These are phyloP conservation scores for Protobothrops flavoviridis DNA, from an alignment of 2,113 vertebrate genomes.

Conservation along the genomic window DNA sequence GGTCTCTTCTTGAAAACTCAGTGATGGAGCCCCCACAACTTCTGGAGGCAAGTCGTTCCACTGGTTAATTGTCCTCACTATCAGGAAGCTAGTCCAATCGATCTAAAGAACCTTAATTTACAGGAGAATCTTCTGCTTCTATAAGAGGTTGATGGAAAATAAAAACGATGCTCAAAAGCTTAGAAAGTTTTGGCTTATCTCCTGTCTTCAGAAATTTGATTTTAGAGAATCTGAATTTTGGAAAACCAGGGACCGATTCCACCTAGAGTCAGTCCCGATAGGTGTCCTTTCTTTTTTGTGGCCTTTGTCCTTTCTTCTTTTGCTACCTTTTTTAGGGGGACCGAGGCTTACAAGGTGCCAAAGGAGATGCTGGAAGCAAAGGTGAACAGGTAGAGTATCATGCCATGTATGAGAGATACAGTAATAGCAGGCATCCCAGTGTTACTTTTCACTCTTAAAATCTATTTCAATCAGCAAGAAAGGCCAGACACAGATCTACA, in stretches of 20 bases:
- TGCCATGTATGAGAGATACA: too few species aligned
- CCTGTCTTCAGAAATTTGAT: not conserved
- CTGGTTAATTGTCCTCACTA: too few species aligned
- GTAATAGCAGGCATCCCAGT: rapidly evolving
- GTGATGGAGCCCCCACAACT: too few species aligned
- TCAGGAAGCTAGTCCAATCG: too few species aligned
- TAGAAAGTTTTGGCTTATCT: too few species aligned
- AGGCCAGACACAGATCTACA: not conserved
- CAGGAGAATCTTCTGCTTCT: too few species aligned
- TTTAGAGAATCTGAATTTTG: not conserved
- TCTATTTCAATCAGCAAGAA: rapidly evolving
- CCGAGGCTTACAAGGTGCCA: constrained; percentile 73
- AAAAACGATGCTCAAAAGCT: too few species aligned
- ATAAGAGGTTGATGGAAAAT: too few species aligned
- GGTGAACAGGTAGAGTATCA: constrained; percentile 71
- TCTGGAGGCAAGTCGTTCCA: too few species aligned
- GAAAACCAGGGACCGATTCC: not conserved
- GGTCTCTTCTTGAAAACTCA: too few species aligned
- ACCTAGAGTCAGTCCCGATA: not conserved
- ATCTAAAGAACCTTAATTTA: too few species aligned
- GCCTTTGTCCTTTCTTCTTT: not conserved
- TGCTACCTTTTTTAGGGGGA: constrained; percentile 69
- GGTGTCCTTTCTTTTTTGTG: too few species aligned
- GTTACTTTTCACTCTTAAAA: not conserved
- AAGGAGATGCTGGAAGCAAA: constrained; percentile 77